A percentile compares a stretch with the other conserved stretches of the same genome.
These are phyloP conservation scores for Pimpla rufipes DNA, from an alignment of 2,888 invertebrate species.

Conservation along the genomic window DNA sequence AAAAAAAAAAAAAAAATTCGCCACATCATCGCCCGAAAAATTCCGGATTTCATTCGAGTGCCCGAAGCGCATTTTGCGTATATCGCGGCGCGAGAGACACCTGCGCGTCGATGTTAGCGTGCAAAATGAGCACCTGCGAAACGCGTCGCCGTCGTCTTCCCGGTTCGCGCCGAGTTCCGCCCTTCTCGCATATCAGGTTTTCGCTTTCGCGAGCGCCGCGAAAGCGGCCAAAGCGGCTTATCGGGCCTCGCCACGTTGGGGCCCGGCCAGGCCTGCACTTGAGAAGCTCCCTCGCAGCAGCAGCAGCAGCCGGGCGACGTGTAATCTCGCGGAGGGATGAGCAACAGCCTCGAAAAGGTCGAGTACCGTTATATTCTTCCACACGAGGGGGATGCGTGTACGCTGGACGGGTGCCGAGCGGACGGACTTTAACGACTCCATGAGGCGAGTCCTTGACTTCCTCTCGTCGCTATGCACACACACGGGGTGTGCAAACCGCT, in stretches of 20 bases:
- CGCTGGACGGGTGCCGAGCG: too few relatives aligned
- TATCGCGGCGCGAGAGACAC: neutral
- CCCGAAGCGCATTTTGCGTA: neutral
- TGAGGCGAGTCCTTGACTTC: constrained; percentile 38
- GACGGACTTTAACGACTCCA: constrained; percentile 21
- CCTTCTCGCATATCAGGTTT: constrained; percentile 19
- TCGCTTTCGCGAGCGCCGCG: constrained; percentile 2
- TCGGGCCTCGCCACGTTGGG: neutral
- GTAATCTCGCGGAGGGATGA: constrained; percentile 20
- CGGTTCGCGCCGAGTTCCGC: neutral
- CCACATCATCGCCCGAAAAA: too few relatives aligned
- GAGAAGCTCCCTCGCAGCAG: neutral
- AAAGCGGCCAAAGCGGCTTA: neutral
- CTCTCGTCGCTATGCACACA: constrained; percentile 17
- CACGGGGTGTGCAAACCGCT: neutral
- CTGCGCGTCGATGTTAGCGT: constrained; percentile 13
- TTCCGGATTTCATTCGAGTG: neutral
- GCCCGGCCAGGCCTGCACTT: neutral
- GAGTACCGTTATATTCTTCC: constrained; percentile 43
- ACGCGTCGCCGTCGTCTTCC: constrained; percentile 11
- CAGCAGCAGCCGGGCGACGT: neutral
- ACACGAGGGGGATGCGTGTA: constrained; percentile 15
- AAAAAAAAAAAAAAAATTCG: too few relatives aligned
- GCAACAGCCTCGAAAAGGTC: constrained; percentile 42
- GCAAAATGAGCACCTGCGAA: constrained; percentile 18